Percentiles rank a stretch among this genome's conserved stretches.
Evolutionary conservation across 2,888 invertebrate species (phyloP).

Genomic region (Disparrhopalites patrizii): DNA sequence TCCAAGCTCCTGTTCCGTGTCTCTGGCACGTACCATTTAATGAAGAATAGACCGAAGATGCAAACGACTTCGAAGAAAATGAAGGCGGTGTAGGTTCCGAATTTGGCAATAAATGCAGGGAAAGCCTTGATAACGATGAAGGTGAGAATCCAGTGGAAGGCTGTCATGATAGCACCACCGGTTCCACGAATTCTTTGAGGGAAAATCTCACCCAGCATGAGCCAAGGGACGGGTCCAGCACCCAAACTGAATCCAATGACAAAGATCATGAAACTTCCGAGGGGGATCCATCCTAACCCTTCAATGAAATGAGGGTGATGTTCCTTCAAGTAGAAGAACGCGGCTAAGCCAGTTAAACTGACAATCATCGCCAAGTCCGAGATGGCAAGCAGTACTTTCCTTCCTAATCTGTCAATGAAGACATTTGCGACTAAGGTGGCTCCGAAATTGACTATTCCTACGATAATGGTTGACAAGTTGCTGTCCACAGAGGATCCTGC

Average conservation of each 20-base stretch:
- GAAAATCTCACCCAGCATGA: slow-evolving; percentile 87
- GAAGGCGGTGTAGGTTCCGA: slow-evolving; percentile 70
- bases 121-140: slow-evolving; percentile 85
- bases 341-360: slow-evolving; percentile 67
- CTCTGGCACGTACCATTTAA: slow-evolving; percentile 81
- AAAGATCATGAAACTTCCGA: slow-evolving; percentile 76
- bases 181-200: slow-evolving; percentile 79
- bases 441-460: slow-evolving; percentile 82
- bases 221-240: slow-evolving; percentile 76
- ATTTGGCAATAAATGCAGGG: slow-evolving; percentile 61
- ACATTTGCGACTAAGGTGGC: slow-evolving; percentile 82
- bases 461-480: slow-evolving; percentile 75
- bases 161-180: slow-evolving; percentile 82
- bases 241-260: slow-evolving; percentile 83
- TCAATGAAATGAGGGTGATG: slow-evolving; percentile 20
- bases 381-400: slow-evolving; percentile 80
- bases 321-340: slow-evolving; percentile 69
- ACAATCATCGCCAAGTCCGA: slow-evolving; percentile 74
- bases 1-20: slow-evolving; percentile 88
- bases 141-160: slow-evolving; percentile 86
- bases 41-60: slow-evolving; percentile 69
- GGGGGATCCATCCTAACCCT: slow-evolving; percentile 59
- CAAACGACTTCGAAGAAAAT: slow-evolving; percentile 76
- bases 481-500: slow-evolving; percentile 75
- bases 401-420: slow-evolving; percentile 81